Conservation (phyloP, 2,888 invertebrate genomes). For the Drosophila pegasa region DNA sequence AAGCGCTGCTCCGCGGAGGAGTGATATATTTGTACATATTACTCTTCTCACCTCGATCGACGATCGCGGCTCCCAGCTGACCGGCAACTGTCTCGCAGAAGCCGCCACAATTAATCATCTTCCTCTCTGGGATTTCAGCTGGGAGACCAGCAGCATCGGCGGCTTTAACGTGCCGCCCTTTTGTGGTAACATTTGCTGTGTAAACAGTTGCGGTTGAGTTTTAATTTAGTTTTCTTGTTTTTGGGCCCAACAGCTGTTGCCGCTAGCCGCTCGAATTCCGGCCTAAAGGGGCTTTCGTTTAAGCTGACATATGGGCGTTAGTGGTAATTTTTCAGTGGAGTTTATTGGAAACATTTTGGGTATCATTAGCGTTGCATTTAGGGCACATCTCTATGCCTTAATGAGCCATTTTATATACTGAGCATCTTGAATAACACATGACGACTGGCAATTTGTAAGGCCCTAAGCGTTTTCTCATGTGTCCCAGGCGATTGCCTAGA, state of each 20-base stretch:
- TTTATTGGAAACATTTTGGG: constrained; percentile 64
- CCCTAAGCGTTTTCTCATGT: background rate
- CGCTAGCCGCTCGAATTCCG: constrained; percentile 4
- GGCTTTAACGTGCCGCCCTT: constrained; percentile 57
- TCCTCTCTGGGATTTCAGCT: constrained; percentile 54
- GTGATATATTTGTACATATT: constrained; percentile 81
- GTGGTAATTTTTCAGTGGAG: constrained; percentile 74
- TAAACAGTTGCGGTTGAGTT: constrained; percentile 79
- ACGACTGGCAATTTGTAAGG: constrained; percentile 3
- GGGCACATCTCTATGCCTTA: constrained; percentile 29
- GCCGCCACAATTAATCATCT: constrained; percentile 72
- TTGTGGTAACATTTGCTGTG: constrained; percentile 80
- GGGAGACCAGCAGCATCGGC: background rate
- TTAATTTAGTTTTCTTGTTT: constrained; percentile 76
- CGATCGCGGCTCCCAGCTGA: constrained; percentile 33
- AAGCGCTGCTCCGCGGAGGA: constrained; percentile 72
- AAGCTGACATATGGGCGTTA: constrained; percentile 80
- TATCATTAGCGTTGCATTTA: constrained; percentile 50
- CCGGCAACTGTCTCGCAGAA: constrained; percentile 55
- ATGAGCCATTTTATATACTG: constrained; percentile 26
- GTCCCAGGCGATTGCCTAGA: background rate
- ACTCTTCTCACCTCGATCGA: constrained; percentile 72
- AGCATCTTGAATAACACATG: constrained; percentile 7
- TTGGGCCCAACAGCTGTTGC: constrained; percentile 63
- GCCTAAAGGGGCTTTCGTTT: constrained; percentile 55